These are phyloP conservation scores for Plebejus argus DNA, from an alignment of 2,888 invertebrate genomes.

Conservation along the genomic window DNA sequence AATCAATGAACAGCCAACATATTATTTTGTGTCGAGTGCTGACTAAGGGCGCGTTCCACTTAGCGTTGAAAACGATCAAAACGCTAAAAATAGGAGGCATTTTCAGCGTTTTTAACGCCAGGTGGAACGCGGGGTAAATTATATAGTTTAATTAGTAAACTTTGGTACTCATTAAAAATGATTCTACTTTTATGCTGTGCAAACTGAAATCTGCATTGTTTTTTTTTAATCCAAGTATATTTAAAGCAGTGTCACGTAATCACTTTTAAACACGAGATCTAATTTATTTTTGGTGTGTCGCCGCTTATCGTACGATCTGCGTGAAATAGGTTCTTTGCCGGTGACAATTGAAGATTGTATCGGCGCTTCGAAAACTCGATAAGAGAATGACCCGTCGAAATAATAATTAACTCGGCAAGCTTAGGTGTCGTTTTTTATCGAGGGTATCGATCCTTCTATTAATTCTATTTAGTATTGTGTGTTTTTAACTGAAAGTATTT, in stretches of 20 bases:
- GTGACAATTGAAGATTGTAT: slow-evolving; percentile 21
- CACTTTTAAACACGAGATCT: neutral
- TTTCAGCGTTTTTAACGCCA: too few species aligned
- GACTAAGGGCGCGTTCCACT: too few species aligned
- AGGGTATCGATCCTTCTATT: neutral
- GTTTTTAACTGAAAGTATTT: neutral
- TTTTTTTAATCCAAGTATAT: neutral
- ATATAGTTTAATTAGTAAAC: too few species aligned
- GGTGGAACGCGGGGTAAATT: too few species aligned
- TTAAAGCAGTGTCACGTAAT: slow-evolving; percentile 2
- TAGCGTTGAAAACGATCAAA: too few species aligned
- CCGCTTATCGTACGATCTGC: slow-evolving; percentile 8
- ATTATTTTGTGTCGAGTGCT: neutral
- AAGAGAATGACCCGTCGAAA: slow-evolving; percentile 21
- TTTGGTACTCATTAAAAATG: too few species aligned
- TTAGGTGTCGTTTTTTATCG: neutral
- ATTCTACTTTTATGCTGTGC: neutral
- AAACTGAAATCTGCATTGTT: neutral
- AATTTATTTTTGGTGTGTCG: slow-evolving; percentile 6
- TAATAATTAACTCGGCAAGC: slow-evolving; percentile 11
- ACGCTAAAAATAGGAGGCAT: too few species aligned
- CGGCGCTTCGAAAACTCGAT: slow-evolving; percentile 4
- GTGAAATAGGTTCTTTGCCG: slow-evolving; percentile 14
- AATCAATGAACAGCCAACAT: too few species aligned
- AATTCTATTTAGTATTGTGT: neutral